Conservation (phyloP, 2,113 vertebrate species). For the Podilymbus podiceps region DNA sequence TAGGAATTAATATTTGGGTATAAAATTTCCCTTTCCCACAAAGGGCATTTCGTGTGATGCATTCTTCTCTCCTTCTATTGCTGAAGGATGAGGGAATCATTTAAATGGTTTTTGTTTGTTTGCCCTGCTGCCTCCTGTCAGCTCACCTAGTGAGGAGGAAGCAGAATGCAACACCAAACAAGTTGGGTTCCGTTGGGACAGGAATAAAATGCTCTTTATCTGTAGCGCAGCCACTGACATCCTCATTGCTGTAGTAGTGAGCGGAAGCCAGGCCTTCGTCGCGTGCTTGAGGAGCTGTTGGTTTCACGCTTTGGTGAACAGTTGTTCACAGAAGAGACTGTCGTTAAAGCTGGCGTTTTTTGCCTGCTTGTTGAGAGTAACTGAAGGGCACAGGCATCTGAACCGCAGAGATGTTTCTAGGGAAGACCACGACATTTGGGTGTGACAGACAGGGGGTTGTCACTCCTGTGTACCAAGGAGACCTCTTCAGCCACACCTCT, state of each 20-base stretch:
- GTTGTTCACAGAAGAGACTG: not conserved
- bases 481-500: not conserved
- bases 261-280: rapidly evolving
- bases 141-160: not conserved
- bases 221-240: not conserved
- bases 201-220: not conserved
- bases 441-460: not conserved
- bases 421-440: not conserved
- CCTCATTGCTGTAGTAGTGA: not conserved
- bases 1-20: not conserved
- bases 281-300: not conserved
- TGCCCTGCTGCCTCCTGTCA: not conserved
- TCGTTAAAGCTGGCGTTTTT: not conserved
- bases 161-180: not conserved
- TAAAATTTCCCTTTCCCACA: not conserved
- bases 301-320: not conserved
- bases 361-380: not conserved
- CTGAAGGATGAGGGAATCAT: not conserved
- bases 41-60: not conserved
- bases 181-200: not conserved
- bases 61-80: not conserved
- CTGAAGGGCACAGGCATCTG: not conserved
- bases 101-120: not conserved
- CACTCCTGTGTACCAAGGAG: not conserved
- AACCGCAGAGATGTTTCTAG: not conserved